Evolutionary conservation across 2,888 invertebrate genomes (phyloP).

Genomic region (Nasonia oneida): DNA sequence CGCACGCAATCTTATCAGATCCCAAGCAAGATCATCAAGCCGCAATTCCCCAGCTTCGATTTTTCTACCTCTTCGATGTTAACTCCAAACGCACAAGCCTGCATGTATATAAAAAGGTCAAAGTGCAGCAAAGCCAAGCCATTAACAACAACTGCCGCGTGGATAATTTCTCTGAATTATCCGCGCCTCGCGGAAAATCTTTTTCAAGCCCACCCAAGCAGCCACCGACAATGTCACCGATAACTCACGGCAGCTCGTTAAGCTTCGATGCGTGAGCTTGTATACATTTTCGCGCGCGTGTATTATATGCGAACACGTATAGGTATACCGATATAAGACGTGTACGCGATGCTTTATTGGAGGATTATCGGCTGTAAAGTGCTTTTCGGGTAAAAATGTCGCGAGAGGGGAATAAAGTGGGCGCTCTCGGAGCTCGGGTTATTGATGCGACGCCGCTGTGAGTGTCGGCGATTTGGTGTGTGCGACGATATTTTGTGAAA

Average conservation of each 20-base stretch:
- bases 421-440: neutral
- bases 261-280: constrained; percentile 3
- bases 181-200: neutral
- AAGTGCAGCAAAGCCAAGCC: neutral
- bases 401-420: constrained; percentile 13
- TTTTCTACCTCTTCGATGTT: neutral
- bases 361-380: constrained; percentile 57
- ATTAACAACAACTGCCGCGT: neutral
- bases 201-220: constrained; percentile 36
- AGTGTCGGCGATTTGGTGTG: neutral
- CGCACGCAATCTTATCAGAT: constrained; percentile 11
- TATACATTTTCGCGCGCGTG: neutral
- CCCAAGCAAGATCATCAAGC: neutral
- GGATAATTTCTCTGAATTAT: constrained; percentile 33
- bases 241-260: constrained; percentile 53
- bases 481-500: neutral
- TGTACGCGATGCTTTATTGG: constrained; percentile 39
- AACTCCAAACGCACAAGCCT: neutral
- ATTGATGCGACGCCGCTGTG: constrained; percentile 17
- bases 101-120: neutral
- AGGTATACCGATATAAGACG: neutral
- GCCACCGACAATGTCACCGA: constrained; percentile 38
- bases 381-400: constrained; percentile 23
- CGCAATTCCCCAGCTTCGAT: neutral
- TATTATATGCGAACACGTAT: neutral